Base-by-base conservation (phyloP, 1,140 invertebrate species). In the honey bee (Apis mellifera) region DNA sequence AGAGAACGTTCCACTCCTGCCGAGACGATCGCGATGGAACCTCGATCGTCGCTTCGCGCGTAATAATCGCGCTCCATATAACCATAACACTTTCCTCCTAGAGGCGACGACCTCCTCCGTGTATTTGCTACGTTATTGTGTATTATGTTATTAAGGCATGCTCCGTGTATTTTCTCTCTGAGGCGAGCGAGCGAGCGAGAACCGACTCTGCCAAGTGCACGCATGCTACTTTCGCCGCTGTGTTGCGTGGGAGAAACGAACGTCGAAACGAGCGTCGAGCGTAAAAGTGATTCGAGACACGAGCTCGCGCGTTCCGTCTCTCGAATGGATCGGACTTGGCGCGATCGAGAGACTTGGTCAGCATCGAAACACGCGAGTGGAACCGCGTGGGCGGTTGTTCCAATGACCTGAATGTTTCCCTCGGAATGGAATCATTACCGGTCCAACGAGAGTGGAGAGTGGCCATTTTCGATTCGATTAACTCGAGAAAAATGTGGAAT, bases 191-290 rank as follows among this genome's bases (percentile, higher is more conserved):
- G 9, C 19, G 26, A 75, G 72, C 83, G 84, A 82, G 82, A 86
- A 85, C 78, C 73, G 19, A 59, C 26, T 65, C 69, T 3, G 70
- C 71, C 86, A 85, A 77, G 83, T 87, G 87, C 89, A 91, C 90
- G 89, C 89, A 91, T 90, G 89, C 90, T 90, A 90, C 90, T 91
- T 91, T 91, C 90, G 88, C 90, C 85, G 54, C 32, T 32, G 32
- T 32, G 59, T 78, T 72, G 85, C 86, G 84, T 86, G 85, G 81
- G 85, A 86, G 77, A 42, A 42, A 86, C 85, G 71, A 86, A 78
- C 84, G 59, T 86, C 85, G 32, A 79, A 78, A 72, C 74, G 64
- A 74, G 79, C 32, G 32, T 71, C 50, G 23, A 8, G 32, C 86
- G 80, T 78, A 83, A 83, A 79, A 82, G 79, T 72, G 74, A 85